Percentiles rank a stretch among this genome's conserved stretches.
phyloP scores from a whole-genome alignment of 2,888 invertebrate genomes.

The Congeria kusceri region DNA sequence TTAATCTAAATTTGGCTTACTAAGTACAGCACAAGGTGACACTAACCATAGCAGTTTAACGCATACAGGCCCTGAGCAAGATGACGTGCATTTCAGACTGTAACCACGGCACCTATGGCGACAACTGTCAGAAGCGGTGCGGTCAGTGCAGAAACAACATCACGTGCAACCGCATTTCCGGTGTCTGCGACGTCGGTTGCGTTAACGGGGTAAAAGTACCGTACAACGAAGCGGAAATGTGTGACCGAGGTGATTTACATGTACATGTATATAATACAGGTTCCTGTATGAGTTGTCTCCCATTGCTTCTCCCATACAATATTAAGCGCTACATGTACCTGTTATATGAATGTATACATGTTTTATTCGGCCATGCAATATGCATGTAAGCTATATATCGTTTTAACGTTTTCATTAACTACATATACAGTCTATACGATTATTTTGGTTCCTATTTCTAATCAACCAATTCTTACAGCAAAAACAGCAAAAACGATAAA shows the following conservation, averaged over 20 bases:
- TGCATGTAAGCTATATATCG: too few species aligned
- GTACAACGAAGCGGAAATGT: constrained; percentile 16
- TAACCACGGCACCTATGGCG: constrained; percentile 35
- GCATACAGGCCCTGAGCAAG: too few species aligned
- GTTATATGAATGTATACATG: background rate
- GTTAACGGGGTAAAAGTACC: constrained; percentile 40
- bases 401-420: too few species aligned
- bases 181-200: constrained; percentile 56
- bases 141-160: constrained; percentile 52
- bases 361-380: too few species aligned
- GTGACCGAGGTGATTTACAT: constrained; percentile 33
- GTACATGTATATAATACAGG: background rate
- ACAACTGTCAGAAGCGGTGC: constrained; percentile 36
- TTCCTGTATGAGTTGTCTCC: background rate
- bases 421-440: too few species aligned
- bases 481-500: background rate
- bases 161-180: constrained; percentile 46
- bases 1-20: too few species aligned
- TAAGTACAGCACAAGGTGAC: too few species aligned
- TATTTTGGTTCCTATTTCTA: too few species aligned
- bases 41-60: too few species aligned
- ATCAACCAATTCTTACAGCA: too few species aligned
- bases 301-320: background rate
- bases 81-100: constrained; percentile 39
- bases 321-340: too few species aligned